Conservation (phyloP, 2,797 vertebrate genomes). For the Diplodus puntazzo region DNA sequence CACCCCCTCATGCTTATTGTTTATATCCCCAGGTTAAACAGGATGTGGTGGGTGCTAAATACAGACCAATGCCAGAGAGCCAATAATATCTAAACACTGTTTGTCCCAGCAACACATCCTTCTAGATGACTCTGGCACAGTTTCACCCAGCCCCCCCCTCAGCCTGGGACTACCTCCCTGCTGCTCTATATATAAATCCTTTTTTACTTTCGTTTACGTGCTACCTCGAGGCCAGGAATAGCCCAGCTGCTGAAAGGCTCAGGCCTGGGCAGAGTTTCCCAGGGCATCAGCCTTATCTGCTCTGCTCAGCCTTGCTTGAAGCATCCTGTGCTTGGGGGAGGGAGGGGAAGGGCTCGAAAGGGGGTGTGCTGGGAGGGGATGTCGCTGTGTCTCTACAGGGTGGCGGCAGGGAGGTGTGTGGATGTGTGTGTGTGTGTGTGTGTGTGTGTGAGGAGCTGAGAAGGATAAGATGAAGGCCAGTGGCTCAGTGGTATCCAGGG, state of each 20-base stretch:
- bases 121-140: slow-evolving; percentile 79
- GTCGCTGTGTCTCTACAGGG: slow-evolving; percentile 74
- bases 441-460: slow-evolving; percentile 38
- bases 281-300: slow-evolving; percentile 88
- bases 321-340: slow-evolving; percentile 88
- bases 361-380: slow-evolving; percentile 65
- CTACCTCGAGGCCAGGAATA: slow-evolving; percentile 85
- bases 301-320: slow-evolving; percentile 81
- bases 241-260: slow-evolving; percentile 84
- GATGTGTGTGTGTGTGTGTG: slow-evolving; percentile 36
- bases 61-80: slow-evolving; percentile 80
- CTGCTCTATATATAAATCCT: slow-evolving; percentile 81
- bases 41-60: slow-evolving; percentile 82
- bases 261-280: slow-evolving; percentile 86
- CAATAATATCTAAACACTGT: slow-evolving; percentile 85
- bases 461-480: slow-evolving; percentile 70
- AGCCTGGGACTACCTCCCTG: slow-evolving; percentile 56
- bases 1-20: slow-evolving; percentile 63
- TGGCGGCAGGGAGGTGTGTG: slow-evolving; percentile 53
- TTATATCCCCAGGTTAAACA: slow-evolving; percentile 80
- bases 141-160: slow-evolving; percentile 55
- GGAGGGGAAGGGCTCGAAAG: slow-evolving; percentile 61
- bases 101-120: slow-evolving; percentile 84
- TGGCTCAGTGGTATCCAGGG: slow-evolving; percentile 64
- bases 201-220: slow-evolving; percentile 85